Conservation (phyloP, 2,888 invertebrate species). For the Lasioglossum malachurum region DNA sequence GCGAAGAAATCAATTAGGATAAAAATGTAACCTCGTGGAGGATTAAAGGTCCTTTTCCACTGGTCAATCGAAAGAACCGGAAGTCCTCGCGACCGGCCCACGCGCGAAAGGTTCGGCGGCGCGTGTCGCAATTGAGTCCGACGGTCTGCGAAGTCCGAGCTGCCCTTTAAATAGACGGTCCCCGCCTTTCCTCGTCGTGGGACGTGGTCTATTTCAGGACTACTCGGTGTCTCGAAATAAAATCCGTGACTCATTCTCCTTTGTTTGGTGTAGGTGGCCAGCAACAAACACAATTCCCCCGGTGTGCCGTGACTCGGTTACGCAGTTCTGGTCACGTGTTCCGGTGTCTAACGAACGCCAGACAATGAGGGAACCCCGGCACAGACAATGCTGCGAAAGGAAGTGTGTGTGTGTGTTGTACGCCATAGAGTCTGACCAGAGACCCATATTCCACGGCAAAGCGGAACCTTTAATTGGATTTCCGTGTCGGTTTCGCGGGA, state of each 20-base stretch:
- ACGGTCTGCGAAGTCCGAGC: conserved; percentile 14
- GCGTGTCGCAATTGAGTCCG: conserved; percentile 48
- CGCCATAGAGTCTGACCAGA: background rate
- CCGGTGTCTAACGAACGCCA: conserved; percentile 18
- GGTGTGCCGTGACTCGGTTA: conserved; percentile 30
- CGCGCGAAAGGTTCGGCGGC: conserved; percentile 39
- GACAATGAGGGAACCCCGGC: conserved; percentile 26
- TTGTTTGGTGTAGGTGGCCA: conserved; percentile 70
- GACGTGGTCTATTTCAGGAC: conserved; percentile 76
- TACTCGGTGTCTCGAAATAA: conserved; percentile 74
- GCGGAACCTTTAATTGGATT: conserved; percentile 15
- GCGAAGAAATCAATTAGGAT: background rate
- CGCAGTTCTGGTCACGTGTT: conserved; percentile 32
- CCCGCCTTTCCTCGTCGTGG: conserved; percentile 71
- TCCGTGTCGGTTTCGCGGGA: background rate
- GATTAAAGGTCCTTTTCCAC: background rate
- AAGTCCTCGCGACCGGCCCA: conserved; percentile 43
- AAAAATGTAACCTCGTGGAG: background rate
- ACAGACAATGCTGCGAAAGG: conserved; percentile 6
- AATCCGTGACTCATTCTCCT: conserved; percentile 74
- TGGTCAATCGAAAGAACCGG: conserved; percentile 35
- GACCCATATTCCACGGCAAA: conserved; percentile 17
- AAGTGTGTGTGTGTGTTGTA: background rate
- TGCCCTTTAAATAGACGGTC: conserved; percentile 75
- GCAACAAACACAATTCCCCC: conserved; percentile 45